Evolutionary conservation across 1,140 invertebrate genomes (phyloP).

Genomic region (Mizuhopecten yessoensis): DNA sequence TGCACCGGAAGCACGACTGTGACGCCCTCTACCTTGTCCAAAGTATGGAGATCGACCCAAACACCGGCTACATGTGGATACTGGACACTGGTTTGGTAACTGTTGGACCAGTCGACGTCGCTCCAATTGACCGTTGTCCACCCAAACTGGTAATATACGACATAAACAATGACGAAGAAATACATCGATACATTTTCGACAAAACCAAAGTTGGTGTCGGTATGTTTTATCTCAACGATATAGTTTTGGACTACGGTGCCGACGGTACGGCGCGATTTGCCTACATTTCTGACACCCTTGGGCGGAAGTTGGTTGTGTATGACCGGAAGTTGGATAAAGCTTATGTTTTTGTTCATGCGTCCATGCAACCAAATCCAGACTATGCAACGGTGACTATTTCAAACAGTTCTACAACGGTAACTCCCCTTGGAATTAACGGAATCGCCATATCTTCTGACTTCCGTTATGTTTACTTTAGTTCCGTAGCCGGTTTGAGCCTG

Average conservation of each 20-base stretch:
- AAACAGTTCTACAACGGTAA: not conserved
- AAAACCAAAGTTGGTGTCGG: slow-evolving; percentile 46
- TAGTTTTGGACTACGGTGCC: slow-evolving; percentile 69
- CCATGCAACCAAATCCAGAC: slow-evolving; percentile 57
- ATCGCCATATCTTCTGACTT: slow-evolving; percentile 62
- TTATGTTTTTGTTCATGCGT: slow-evolving; percentile 59
- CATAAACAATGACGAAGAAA: slow-evolving; percentile 53
- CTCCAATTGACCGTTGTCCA: slow-evolving; percentile 57
- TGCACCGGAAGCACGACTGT: slow-evolving; percentile 67
- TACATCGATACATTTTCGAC: slow-evolving; percentile 64
- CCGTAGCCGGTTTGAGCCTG: slow-evolving; percentile 50
- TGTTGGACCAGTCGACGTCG: slow-evolving; percentile 41
- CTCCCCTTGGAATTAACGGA: slow-evolving; percentile 57
- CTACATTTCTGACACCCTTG: slow-evolving; percentile 69
- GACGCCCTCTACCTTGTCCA: slow-evolving; percentile 67
- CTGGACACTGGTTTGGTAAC: slow-evolving; percentile 66
- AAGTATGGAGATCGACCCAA: too few species aligned
- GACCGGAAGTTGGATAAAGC: slow-evolving; percentile 56
- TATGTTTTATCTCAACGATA: slow-evolving; percentile 70
- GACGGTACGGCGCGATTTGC: slow-evolving; percentile 59
- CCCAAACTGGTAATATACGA: slow-evolving; percentile 72
- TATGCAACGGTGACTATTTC: slow-evolving; percentile 49
- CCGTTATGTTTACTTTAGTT: slow-evolving; percentile 58
- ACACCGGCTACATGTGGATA: slow-evolving; percentile 75
- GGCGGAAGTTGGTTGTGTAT: slow-evolving; percentile 65